A percentile compares a stretch with the other conserved stretches of the same genome.
These are phyloP conservation scores for Recurvirostra avosetta DNA, from an alignment of 2,113 vertebrate species.

Conservation along the genomic window DNA sequence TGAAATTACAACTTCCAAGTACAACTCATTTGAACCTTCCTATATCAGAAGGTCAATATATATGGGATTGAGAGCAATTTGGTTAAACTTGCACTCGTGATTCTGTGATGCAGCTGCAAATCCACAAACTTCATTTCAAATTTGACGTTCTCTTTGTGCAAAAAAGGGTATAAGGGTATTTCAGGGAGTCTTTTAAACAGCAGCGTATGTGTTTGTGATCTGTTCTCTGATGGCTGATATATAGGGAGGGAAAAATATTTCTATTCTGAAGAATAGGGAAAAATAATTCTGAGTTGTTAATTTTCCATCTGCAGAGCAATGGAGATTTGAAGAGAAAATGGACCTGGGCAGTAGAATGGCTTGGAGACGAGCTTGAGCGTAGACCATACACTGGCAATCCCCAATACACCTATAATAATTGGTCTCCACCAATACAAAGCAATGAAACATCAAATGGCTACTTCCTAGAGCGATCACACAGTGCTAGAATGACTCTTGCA, in stretches of 20 bases:
- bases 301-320: conserved; percentile 84
- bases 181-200: not conserved
- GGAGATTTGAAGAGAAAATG: conserved; percentile 98
- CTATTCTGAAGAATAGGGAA: not conserved
- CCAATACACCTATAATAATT: conserved; percentile 98
- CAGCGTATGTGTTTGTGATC: not conserved
- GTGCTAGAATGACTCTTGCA: conserved; percentile 97
- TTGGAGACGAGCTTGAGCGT: conserved; percentile 96
- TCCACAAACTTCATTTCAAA: not conserved
- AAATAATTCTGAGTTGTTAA: not conserved
- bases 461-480: conserved; percentile 98
- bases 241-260: not conserved
- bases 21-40: not conserved
- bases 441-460: conserved; percentile 99
- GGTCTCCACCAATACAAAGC: conserved; percentile 98
- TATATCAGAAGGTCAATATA: not conserved
- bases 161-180: not conserved
- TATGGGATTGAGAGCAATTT: not conserved
- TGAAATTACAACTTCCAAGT: not conserved
- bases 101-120: not conserved
- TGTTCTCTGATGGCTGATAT: not conserved
- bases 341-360: conserved; percentile 99
- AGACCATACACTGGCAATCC: conserved; percentile 96
- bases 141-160: not conserved
- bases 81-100: not conserved